Evolutionary conservation across 37 sponge, comb jelly and placozoan species (phyloP).

Genomic region (Amphimedon queenslandica): DNA sequence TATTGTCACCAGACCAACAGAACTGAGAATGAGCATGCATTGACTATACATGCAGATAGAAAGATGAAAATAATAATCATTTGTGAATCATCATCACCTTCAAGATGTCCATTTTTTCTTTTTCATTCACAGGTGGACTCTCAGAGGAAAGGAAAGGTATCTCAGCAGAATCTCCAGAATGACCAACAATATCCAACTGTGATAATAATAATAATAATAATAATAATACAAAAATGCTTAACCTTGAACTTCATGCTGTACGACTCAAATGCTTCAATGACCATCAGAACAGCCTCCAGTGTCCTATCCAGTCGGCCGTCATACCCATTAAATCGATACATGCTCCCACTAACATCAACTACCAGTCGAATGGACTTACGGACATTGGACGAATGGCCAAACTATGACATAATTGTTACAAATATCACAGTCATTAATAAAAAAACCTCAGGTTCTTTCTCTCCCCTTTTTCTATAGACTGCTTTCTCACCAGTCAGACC

Average conservation of each 20-base stretch:
- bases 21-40: constrained; percentile 94
- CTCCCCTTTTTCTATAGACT: constrained; percentile 80
- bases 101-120: constrained; percentile 80
- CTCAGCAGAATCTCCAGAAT: constrained; percentile 83
- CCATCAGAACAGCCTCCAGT: constrained; percentile 78
- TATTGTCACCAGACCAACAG: constrained; percentile 86
- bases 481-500: constrained; percentile 85
- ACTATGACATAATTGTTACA: too few relatives aligned
- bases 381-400: too few relatives aligned
- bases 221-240: not conserved
- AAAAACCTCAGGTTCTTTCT: constrained; percentile 60
- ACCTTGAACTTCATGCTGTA: constrained; percentile 11
- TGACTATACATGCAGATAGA: constrained; percentile 24
- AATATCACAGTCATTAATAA: not conserved
- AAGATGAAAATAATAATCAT: not conserved
- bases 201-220: not conserved
- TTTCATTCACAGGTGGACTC: constrained; percentile 72
- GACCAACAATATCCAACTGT: constrained; percentile 82
- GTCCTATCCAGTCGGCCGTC: constrained; percentile 83
- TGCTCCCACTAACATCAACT: constrained; percentile 95
- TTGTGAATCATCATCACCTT: constrained; percentile 36
- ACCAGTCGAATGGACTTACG: constrained; percentile 76
- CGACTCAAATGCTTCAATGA: constrained; percentile 85
- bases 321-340: constrained; percentile 90
- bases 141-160: constrained; percentile 51